A percentile compares a stretch with the other conserved stretches of the same genome.
Evolutionary conservation across 2,797 vertebrate species (phyloP).

Genomic region (Channa striata): DNA sequence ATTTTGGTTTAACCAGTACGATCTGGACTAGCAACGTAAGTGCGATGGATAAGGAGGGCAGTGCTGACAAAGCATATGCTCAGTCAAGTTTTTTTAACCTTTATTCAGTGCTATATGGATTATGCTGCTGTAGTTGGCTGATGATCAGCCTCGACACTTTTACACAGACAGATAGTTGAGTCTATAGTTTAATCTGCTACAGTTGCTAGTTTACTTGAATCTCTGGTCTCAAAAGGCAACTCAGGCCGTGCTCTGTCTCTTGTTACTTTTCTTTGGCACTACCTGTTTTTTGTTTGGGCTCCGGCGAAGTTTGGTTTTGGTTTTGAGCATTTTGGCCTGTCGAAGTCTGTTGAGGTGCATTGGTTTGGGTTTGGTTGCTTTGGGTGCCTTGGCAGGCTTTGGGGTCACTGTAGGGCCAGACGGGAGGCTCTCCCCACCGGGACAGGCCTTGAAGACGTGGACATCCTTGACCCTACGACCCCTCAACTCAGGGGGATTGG

Average conservation of each 20-base stretch:
- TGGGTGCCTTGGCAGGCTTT: constrained; percentile 70
- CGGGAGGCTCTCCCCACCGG: constrained; percentile 76
- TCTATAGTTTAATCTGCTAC: neutral
- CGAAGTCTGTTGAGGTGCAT: constrained; percentile 60
- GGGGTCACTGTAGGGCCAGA: constrained; percentile 32
- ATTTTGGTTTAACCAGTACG: neutral
- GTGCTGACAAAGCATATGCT: constrained; percentile 5
- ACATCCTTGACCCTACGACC: constrained; percentile 89
- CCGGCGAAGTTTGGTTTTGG: constrained; percentile 67
- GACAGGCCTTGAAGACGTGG: constrained; percentile 87
- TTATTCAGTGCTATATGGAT: constrained; percentile 1
- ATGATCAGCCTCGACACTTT: too few relatives aligned
- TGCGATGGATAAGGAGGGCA: constrained; percentile 7
- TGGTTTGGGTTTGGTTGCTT: constrained; percentile 75
- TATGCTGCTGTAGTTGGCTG: neutral
- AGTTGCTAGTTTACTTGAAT: neutral
- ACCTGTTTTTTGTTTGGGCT: constrained; percentile 47
- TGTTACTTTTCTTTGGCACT: constrained; percentile 45
- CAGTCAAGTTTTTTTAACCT: neutral
- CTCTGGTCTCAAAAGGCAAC: neutral
- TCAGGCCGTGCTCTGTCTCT: constrained; percentile 67
- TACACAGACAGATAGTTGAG: neutral
- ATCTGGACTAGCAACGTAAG: neutral
- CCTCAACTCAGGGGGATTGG: constrained; percentile 84
- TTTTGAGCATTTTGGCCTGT: constrained; percentile 63